Percentiles rank a stretch among this genome's conserved stretches.
Conservation (phyloP, 2,888 invertebrate species). For the Alentia gelatinosa region DNA sequence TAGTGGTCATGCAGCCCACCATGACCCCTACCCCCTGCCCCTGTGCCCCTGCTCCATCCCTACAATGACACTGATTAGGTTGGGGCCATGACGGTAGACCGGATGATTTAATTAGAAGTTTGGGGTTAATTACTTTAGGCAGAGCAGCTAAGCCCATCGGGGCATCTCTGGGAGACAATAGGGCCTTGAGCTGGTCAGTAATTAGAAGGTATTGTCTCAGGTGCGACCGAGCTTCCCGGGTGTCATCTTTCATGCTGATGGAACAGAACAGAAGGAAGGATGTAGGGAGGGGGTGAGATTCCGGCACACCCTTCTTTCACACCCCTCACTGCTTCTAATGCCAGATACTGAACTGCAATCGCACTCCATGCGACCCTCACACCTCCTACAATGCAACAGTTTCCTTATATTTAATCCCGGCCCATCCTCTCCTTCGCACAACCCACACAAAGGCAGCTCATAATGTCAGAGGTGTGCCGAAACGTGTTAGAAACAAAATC, state of each 20-base stretch:
- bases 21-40: background rate
- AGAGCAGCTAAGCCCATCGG: background rate
- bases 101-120: background rate
- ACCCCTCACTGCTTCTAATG: too few relatives aligned
- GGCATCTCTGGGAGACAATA: background rate
- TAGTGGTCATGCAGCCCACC: background rate
- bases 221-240: background rate
- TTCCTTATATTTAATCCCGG: too few relatives aligned
- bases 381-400: too few relatives aligned
- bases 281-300: background rate
- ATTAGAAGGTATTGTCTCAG: background rate
- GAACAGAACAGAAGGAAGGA: background rate
- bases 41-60: background rate
- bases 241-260: background rate
- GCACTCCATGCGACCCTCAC: too few relatives aligned
- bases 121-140: background rate
- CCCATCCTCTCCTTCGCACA: too few relatives aligned
- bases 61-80: background rate
- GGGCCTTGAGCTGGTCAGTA: background rate
- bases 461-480: too few relatives aligned
- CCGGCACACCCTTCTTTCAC: too few relatives aligned
- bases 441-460: too few relatives aligned
- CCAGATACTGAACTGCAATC: too few relatives aligned
- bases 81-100: background rate
- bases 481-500: too few relatives aligned